Percentiles rank a stretch among this genome's conserved stretches.
Conservation (phyloP, 1,140 invertebrate species). For the Pachyrhynchus sulphureomaculatus region DNA sequence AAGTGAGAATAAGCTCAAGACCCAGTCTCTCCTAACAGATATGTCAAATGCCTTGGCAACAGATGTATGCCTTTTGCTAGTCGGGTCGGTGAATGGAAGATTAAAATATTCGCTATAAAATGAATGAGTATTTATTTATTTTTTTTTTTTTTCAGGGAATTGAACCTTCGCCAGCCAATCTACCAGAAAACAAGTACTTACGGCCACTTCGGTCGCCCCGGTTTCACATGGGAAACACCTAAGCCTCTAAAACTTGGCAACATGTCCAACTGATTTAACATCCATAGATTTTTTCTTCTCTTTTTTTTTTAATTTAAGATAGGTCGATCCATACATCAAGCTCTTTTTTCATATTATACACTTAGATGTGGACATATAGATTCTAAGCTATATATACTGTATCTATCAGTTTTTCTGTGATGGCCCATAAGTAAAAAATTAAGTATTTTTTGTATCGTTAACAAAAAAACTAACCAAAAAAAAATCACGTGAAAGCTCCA, state of each 20-base stretch:
- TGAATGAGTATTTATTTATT: too few relatives aligned
- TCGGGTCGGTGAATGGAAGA: too few relatives aligned
- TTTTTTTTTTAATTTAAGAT: not conserved
- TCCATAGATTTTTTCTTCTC: not conserved
- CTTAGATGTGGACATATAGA: not conserved
- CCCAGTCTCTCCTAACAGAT: too few relatives aligned
- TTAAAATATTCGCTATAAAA: too few relatives aligned
- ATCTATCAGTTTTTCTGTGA: constrained; percentile 20
- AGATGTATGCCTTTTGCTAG: too few relatives aligned
- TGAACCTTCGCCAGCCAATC: constrained; percentile 92
- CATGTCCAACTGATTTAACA: constrained; percentile 10
- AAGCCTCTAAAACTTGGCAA: constrained; percentile 70
- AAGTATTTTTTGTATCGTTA: constrained; percentile 14
- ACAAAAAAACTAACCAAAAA: not conserved
- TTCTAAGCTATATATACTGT: not conserved
- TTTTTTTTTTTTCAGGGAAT: constrained; percentile 73
- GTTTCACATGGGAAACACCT: constrained; percentile 96
- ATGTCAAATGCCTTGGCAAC: too few relatives aligned
- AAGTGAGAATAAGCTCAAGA: too few relatives aligned
- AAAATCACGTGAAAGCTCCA: constrained; percentile 15
- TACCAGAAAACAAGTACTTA: constrained; percentile 97
- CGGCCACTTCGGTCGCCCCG: constrained; percentile 95
- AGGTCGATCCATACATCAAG: too few relatives aligned
- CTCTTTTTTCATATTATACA: too few relatives aligned
- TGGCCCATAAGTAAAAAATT: constrained; percentile 8